A percentile compares a stretch with the other conserved stretches of the same genome.
These are phyloP conservation scores for Drosophila neutralis DNA, from an alignment of 2,888 invertebrate species.

Conservation along the genomic window DNA sequence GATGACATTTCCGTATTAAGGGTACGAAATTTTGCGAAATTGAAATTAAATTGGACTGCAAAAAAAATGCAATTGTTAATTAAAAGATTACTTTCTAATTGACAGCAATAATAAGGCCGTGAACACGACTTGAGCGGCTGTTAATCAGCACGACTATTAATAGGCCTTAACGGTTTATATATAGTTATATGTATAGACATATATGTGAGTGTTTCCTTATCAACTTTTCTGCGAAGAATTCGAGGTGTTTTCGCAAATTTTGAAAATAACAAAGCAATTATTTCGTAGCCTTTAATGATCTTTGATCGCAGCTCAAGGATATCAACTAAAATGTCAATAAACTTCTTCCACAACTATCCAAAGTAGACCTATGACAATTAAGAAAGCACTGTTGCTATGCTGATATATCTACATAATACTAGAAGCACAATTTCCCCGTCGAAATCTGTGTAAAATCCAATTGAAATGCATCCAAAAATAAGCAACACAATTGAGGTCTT, in stretches of 20 bases:
- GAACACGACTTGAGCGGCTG: constrained; percentile 61
- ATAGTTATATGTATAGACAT: not conserved
- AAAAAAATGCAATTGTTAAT: constrained; percentile 40
- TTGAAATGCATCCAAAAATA: constrained; percentile 64
- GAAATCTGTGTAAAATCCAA: constrained; percentile 33
- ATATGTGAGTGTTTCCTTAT: constrained; percentile 41
- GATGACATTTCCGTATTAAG: constrained; percentile 36
- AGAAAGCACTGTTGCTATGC: constrained; percentile 31
- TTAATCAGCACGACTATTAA: constrained; percentile 60
- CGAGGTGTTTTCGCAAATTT: constrained; percentile 25
- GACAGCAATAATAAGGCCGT: constrained; percentile 33
- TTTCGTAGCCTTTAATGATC: constrained; percentile 29
- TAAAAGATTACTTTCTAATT: constrained; percentile 67
- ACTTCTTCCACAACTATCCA: not conserved
- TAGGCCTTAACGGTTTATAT: constrained; percentile 51
- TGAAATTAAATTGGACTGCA: constrained; percentile 24
- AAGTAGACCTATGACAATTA: constrained; percentile 35
- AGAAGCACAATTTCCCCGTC: not conserved
- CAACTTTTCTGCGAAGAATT: constrained; percentile 33
- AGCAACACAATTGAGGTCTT: constrained; percentile 26
- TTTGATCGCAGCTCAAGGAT: not conserved
- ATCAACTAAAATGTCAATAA: constrained; percentile 7
- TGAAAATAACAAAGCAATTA: constrained; percentile 51
- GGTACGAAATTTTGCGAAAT: constrained; percentile 12
- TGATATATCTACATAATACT: not conserved